These are phyloP conservation scores for Acanthococcus lagerstroemiae DNA, from an alignment of 2,888 invertebrate species.

Conservation along the genomic window DNA sequence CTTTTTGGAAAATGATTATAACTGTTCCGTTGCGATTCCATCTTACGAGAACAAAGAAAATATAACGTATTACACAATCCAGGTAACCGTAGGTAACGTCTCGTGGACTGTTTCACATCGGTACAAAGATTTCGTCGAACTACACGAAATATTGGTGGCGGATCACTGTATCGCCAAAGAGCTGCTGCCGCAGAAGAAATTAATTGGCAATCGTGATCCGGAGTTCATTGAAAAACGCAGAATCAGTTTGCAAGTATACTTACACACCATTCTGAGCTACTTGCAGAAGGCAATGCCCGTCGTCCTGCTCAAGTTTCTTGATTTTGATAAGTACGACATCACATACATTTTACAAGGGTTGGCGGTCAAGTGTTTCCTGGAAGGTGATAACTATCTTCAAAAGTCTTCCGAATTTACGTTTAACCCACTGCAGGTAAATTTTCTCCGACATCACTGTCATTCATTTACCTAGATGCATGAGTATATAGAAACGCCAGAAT, in stretches of 20 bases:
- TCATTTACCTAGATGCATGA: too few species aligned
- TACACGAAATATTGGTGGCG: constrained; percentile 71
- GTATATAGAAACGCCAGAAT: too few species aligned
- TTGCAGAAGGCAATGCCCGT: constrained; percentile 69
- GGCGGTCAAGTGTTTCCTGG: constrained; percentile 64
- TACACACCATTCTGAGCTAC: constrained; percentile 64
- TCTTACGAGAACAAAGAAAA: constrained; percentile 53
- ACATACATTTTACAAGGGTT: constrained; percentile 73
- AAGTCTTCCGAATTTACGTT: constrained; percentile 56
- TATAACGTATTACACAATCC: constrained; percentile 61
- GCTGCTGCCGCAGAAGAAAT: constrained; percentile 83
- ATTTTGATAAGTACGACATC: constrained; percentile 83
- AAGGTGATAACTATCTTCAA: constrained; percentile 59
- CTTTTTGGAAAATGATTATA: constrained; percentile 57
- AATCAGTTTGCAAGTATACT: constrained; percentile 67
- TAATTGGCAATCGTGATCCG: constrained; percentile 80
- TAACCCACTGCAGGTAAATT: constrained; percentile 63
- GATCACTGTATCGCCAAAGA: constrained; percentile 75
- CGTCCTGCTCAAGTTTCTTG: constrained; percentile 70
- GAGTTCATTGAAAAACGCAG: constrained; percentile 76
- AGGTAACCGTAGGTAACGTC: constrained; percentile 57
- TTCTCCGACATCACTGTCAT: not conserved
- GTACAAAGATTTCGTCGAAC: constrained; percentile 80
- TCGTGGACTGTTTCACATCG: constrained; percentile 77
- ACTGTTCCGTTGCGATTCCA: constrained; percentile 57